Conservation (phyloP, 2,888 invertebrate species). For the Argyresthia albistria region DNA sequence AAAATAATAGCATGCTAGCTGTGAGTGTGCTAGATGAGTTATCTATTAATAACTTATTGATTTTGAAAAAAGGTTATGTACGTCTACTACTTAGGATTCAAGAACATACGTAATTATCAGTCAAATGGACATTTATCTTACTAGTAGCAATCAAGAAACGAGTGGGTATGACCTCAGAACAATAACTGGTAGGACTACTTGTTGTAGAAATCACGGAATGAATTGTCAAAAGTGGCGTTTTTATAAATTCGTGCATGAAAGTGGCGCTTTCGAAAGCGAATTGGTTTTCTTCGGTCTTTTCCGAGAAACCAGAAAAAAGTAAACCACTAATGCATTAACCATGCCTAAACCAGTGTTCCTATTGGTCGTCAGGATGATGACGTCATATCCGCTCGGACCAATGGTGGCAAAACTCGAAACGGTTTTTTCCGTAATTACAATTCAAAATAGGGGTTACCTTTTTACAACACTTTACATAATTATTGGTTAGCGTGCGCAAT, state of each 20-base stretch:
- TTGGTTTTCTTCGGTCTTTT: neutral
- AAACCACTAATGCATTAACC: neutral
- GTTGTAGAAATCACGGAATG: no score
- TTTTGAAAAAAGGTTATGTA: no score
- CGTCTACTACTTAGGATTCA: no score
- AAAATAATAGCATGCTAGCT: no score
- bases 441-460: neutral
- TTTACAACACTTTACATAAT: neutral
- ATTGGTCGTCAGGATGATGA: neutral
- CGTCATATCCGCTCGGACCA: neutral
- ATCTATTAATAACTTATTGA: no score
- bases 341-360: neutral
- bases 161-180: neutral
- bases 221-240: no score
- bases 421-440: neutral
- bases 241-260: no score
- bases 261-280: neutral
- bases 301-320: neutral
- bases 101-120: no score
- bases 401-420: neutral
- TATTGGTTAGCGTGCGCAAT: neutral
- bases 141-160: no score
- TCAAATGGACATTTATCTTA: no score
- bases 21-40: no score
- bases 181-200: neutral